A percentile compares a stretch with the other conserved stretches of the same genome.
phyloP scores from a whole-genome alignment of 2,797 vertebrate genomes.

The Anableps anableps region DNA sequence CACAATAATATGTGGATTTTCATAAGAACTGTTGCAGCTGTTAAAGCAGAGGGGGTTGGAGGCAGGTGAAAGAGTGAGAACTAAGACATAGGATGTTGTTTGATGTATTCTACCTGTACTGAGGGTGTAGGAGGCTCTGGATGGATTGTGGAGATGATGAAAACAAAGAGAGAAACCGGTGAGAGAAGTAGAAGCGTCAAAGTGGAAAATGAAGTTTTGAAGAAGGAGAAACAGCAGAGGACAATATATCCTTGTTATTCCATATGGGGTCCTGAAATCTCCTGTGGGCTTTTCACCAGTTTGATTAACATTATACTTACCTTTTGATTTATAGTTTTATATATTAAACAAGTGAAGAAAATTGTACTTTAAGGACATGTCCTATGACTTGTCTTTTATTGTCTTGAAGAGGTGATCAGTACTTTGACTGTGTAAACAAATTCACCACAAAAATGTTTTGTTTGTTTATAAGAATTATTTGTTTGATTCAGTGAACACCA shows the following conservation, averaged over 20 bases:
- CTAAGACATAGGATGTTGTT: constrained; percentile 15
- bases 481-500: neutral
- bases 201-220: neutral
- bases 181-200: constrained; percentile 3
- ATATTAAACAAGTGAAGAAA: neutral
- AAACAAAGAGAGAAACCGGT: constrained; percentile 19
- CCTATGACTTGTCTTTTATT: neutral
- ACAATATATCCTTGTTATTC: neutral
- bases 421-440: neutral
- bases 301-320: neutral
- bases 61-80: neutral
- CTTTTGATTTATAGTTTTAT: neutral
- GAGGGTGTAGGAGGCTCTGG: constrained; percentile 32
- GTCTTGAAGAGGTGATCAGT: neutral
- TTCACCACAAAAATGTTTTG: neutral
- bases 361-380: neutral
- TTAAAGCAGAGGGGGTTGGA: neutral
- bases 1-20: neutral
- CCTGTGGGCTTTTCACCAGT: neutral
- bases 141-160: constrained; percentile 36
- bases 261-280: neutral
- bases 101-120: constrained; percentile 34
- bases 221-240: neutral
- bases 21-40: neutral
- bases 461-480: neutral